Conservation (phyloP, 2,888 invertebrate species). For the Drosophila setosimentum region DNA sequence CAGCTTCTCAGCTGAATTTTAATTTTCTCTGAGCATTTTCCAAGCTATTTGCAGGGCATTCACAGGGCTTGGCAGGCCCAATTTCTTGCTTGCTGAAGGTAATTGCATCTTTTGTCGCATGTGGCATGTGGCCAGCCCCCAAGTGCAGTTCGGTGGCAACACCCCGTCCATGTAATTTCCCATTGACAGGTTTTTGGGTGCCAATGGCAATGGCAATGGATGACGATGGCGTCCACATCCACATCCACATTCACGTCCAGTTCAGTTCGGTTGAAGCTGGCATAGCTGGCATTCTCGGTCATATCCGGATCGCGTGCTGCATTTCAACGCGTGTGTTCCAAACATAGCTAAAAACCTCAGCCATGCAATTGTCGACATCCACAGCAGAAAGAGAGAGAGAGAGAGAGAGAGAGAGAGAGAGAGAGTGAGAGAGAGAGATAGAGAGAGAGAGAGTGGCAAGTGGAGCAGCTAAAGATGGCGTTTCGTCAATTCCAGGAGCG, state of each 20-base stretch:
- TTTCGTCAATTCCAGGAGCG: constrained; percentile 51
- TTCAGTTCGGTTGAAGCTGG: neutral
- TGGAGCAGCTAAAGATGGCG: constrained; percentile 55
- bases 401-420: neutral
- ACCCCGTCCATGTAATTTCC: constrained; percentile 68
- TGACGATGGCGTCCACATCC: constrained; percentile 20
- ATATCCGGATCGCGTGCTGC: constrained; percentile 80
- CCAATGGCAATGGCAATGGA: constrained; percentile 11
- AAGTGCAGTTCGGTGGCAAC: constrained; percentile 38
- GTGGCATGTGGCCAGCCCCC: constrained; percentile 41
- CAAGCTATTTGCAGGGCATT: neutral
- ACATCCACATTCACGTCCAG: neutral
- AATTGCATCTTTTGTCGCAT: constrained; percentile 76
- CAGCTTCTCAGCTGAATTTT: neutral
- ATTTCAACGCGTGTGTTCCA: constrained; percentile 83
- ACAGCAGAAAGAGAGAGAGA: neutral
- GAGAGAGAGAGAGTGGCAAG: constrained; percentile 39
- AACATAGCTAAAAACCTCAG: constrained; percentile 16
- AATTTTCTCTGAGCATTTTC: neutral
- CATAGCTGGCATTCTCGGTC: constrained; percentile 20
- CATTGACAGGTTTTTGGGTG: constrained; percentile 74
- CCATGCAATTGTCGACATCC: constrained; percentile 70
- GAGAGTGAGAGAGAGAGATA: too few relatives aligned
- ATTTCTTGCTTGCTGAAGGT: neutral
- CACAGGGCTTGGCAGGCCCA: neutral